These are phyloP conservation scores for Cranoglanis bouderius DNA, from an alignment of 2,113 vertebrate species.

Conservation along the genomic window DNA sequence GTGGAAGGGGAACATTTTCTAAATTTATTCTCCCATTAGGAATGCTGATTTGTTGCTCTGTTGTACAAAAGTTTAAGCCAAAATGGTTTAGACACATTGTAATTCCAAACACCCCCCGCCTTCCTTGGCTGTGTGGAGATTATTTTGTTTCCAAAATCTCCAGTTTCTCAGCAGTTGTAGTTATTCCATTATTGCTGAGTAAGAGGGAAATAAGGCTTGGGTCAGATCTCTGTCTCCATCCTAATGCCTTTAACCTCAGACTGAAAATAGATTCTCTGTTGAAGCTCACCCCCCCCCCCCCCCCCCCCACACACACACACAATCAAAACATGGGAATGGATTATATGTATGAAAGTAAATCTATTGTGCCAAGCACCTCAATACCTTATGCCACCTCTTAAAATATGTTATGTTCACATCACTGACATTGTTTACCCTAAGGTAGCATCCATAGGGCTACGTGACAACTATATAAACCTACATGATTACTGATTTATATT, in stretches of 20 bases:
- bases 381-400: not conserved
- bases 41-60: conserved; percentile 28
- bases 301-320: too few relatives aligned
- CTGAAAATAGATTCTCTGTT: not conserved
- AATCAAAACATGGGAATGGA: not conserved
- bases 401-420: not conserved
- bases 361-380: not conserved
- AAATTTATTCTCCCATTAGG: conserved; percentile 16
- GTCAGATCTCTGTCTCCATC: conserved; percentile 29
- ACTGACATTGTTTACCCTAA: not conserved
- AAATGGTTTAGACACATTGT: conserved; percentile 22
- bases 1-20: conserved; percentile 39
- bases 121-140: not conserved
- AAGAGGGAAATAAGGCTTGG: conserved; percentile 20
- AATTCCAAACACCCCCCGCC: conserved; percentile 1
- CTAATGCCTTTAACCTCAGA: conserved; percentile 35
- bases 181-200: conserved; percentile 41
- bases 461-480: not conserved
- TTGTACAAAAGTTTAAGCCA: not conserved
- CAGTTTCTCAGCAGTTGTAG: conserved; percentile 8
- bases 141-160: conserved; percentile 11
- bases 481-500: not conserved
- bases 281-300: not conserved
- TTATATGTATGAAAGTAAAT: not conserved
- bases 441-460: not conserved